A percentile compares a stretch with the other conserved stretches of the same genome.
Evolutionary conservation across 2,797 vertebrate genomes (phyloP).

Genomic region (Anguilla megastoma): DNA sequence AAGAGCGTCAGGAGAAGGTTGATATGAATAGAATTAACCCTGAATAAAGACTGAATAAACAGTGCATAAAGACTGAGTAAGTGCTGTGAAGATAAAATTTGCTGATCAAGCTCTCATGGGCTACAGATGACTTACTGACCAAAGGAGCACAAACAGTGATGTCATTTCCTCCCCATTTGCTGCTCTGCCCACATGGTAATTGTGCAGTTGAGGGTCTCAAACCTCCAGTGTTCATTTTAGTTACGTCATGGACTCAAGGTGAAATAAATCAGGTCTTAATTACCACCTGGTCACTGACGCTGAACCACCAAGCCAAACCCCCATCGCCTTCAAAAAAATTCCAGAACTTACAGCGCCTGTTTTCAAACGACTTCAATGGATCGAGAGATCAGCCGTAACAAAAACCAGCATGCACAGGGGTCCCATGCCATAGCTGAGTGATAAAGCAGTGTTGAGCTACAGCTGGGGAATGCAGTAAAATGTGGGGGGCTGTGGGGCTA

Average conservation of each 20-base stretch:
- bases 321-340: neutral
- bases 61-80: neutral
- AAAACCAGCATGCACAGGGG: neutral
- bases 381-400: neutral
- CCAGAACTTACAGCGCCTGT: neutral
- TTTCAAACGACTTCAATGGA: neutral
- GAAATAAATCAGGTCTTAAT: neutral
- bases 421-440: neutral
- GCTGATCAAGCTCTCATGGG: neutral
- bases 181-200: too few species aligned
- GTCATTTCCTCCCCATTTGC: too few species aligned
- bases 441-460: neutral
- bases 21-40: neutral
- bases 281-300: neutral
- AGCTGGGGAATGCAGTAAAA: neutral
- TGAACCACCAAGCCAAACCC: neutral
- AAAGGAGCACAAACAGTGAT: neutral
- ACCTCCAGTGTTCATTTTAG: neutral
- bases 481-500: too few species aligned
- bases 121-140: neutral
- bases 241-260: neutral
- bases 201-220: neutral
- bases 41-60: neutral
- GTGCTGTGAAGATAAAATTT: neutral
- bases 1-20: neutral